Conservation (phyloP, 1,140 invertebrate species). For the Coptotermes formosanus region DNA sequence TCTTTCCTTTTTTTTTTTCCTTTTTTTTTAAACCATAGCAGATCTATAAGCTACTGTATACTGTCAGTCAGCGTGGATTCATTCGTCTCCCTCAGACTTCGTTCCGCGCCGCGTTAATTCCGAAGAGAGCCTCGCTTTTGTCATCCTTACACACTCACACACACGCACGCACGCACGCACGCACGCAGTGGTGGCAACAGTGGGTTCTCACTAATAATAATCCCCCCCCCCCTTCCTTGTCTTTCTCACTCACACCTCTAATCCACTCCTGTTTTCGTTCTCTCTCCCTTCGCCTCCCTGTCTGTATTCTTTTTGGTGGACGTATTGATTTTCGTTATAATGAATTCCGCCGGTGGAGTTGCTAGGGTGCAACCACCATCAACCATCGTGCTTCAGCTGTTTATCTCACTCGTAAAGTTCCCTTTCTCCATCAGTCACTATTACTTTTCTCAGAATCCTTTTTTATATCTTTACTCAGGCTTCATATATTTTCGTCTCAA, state of each 20-base stretch:
- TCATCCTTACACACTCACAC: not conserved
- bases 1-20: not conserved
- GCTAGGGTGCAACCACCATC: not conserved
- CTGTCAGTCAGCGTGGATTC: not conserved
- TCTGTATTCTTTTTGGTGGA: slow-evolving; percentile 18
- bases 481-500: not conserved
- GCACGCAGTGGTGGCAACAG: too few species aligned
- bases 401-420: slow-evolving; percentile 8
- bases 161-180: too few species aligned
- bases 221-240: not conserved
- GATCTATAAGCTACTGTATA: not conserved
- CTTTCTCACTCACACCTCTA: slow-evolving; percentile 13
- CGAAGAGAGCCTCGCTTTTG: slow-evolving; percentile 3
- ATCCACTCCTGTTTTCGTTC: not conserved
- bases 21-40: not conserved
- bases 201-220: not conserved
- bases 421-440: not conserved
- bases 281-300: not conserved
- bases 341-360: slow-evolving; percentile 9
- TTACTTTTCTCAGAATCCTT: not conserved
- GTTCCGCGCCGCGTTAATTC: slow-evolving; percentile 13
- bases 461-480: not conserved
- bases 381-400: not conserved
- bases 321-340: slow-evolving; percentile 19
- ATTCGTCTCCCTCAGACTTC: not conserved